Percentiles rank a stretch among this genome's conserved stretches.
Evolutionary conservation across 2,888 invertebrate genomes (phyloP).

Genomic region (Heteromyza rotundicornis): DNA sequence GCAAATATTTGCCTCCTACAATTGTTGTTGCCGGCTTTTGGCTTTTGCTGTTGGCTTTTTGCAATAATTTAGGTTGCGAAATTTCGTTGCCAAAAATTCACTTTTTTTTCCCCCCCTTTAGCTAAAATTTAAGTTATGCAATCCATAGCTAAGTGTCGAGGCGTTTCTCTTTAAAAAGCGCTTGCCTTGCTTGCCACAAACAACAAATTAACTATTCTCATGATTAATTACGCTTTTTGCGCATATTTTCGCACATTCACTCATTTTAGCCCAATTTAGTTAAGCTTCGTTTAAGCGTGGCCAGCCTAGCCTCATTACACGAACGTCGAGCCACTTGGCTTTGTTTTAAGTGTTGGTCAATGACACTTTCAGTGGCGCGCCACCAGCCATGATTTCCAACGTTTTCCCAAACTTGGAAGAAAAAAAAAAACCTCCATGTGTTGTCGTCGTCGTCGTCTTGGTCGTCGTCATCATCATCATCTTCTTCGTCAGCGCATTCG

Average conservation of each 20-base stretch:
- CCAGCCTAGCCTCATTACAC: conserved; percentile 22
- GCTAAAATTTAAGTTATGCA: neutral
- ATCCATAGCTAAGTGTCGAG: too few relatives aligned
- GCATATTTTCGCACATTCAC: conserved; percentile 2
- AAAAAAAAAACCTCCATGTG: neutral
- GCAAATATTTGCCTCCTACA: neutral
- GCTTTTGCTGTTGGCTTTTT: too few relatives aligned
- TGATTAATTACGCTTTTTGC: conserved; percentile 16
- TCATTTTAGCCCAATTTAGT: conserved; percentile 16
- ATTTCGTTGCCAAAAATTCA: neutral
- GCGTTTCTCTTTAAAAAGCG: too few relatives aligned
- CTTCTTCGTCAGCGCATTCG: neutral
- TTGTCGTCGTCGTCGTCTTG: neutral
- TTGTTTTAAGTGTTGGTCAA: conserved; percentile 45
- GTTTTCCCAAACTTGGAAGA: neutral
- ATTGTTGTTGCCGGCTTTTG: neutral
- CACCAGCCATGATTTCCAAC: neutral
- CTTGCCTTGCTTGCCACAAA: too few relatives aligned
- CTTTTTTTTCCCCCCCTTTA: neutral
- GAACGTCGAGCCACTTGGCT: conserved; percentile 15
- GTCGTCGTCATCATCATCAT: neutral
- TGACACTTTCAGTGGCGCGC: conserved; percentile 44
- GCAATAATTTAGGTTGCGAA: neutral
- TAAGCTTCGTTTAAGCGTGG: conserved; percentile 17
- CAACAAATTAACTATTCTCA: neutral